phyloP scores from a whole-genome alignment of 2,113 vertebrate genomes.

The Platichthys flesus region DNA sequence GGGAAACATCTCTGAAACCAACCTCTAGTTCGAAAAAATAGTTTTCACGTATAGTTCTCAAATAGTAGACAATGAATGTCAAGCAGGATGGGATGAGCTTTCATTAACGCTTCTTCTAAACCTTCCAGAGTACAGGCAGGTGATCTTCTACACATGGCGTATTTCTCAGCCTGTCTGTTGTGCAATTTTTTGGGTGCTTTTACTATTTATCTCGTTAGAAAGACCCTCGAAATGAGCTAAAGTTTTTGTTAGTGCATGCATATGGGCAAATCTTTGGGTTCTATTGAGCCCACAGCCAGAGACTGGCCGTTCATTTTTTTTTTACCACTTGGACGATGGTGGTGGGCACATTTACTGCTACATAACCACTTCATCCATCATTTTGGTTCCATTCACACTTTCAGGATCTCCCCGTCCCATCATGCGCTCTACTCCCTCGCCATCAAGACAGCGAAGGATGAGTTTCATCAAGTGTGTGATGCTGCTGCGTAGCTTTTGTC shows the following conservation, averaged over 20 bases:
- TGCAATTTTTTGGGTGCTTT: constrained; percentile 66
- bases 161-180: constrained; percentile 50
- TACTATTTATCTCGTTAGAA: constrained; percentile 43
- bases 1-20: constrained; percentile 27
- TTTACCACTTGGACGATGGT: constrained; percentile 39
- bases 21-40: constrained; percentile 44
- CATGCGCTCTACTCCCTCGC: constrained; percentile 11
- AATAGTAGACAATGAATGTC: constrained; percentile 37
- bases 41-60: constrained; percentile 7
- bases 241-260: constrained; percentile 70
- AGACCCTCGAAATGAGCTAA: constrained; percentile 43
- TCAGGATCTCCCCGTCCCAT: constrained; percentile 26
- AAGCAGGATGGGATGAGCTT: constrained; percentile 52
- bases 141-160: constrained; percentile 30
- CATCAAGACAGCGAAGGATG: constrained; percentile 23
- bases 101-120: constrained; percentile 44
- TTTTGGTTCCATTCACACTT: constrained; percentile 55
- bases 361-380: constrained; percentile 10
- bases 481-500: constrained; percentile 35
- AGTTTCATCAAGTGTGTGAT: constrained; percentile 28
- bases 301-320: constrained; percentile 43
- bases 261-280: constrained; percentile 71
- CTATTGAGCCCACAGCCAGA: constrained; percentile 62
- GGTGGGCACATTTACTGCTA: constrained; percentile 34
- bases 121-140: constrained; percentile 36